Evolutionary conservation across 2,888 invertebrate species (phyloP), one percentile per base, ranked within the genome.

Genomic region (Acrobasis repandana): DNA sequence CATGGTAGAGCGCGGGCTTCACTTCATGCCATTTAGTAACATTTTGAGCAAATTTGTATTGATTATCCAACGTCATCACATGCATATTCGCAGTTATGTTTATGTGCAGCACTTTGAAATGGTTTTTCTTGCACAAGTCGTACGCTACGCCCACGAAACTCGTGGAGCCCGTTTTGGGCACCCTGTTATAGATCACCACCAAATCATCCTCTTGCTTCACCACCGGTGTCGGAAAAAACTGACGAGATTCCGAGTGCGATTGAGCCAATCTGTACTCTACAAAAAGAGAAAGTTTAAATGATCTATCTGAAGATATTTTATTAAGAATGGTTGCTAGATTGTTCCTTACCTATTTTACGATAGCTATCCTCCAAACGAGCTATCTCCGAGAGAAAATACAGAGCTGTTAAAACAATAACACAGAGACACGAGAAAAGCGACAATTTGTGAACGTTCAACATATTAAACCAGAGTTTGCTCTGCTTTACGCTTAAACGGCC

Each of bases 131-230:
- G 84, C 97, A 97, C 64, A 97, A 88, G 85, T 97, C 97, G 77
- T 98, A 98, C 0, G 97, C 97, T 63, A 98, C 95, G 63, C 97
- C 97, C 67, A 97, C 97, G 82, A 99, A 98, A 88, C 98, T 98
- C 9, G 99, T 99, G 18, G 98, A 98, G 15, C 97, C 99, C 38
- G 99, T 99, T 91, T 99, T 99, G 9, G 99, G 99, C 62, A 99
- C 98, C 75, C 99, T 94, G 87, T 99, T 99, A 86, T 99, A 99
- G 72, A 99, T 96, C 65, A 99, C 94, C 56, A 98, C 94, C 66
- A 96, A 80, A 76, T 96, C 94, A 77, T 96, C 95, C 61, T 93
- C 93, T 72, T 86, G 88, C 75, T 79, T 88, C 64, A 80, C 80
- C 60, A 67, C 48, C 11, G 70, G 59, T 74, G 81, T 88, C 48